A percentile compares a stretch with the other conserved stretches of the same genome.
Evolutionary conservation across 2,113 vertebrate species (phyloP).

Genomic region (Lates calcarifer): DNA sequence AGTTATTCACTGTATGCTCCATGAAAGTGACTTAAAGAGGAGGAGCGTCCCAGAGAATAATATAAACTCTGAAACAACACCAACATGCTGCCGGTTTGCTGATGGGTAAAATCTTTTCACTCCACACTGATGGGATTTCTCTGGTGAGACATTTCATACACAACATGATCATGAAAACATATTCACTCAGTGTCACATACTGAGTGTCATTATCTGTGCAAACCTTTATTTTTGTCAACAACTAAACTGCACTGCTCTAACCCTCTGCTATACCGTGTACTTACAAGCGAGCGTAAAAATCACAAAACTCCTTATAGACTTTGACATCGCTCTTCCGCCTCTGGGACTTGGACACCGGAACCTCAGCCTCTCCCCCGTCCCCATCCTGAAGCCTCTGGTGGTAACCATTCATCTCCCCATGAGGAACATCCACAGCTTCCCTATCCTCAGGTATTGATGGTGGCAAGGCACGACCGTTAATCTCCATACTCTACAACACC

Average conservation of each 20-base stretch:
- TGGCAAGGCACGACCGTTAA: conserved; percentile 78
- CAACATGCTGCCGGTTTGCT: neutral
- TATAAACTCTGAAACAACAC: neutral
- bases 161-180: neutral
- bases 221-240: neutral
- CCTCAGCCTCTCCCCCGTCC: conserved; percentile 85
- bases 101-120: neutral
- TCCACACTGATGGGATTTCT: neutral
- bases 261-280: conserved; percentile 69
- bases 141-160: neutral
- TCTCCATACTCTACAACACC: conserved; percentile 78
- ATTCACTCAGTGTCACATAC: neutral
- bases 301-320: conserved; percentile 99
- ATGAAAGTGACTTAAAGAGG: neutral
- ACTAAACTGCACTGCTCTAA: neutral
- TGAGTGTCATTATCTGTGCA: neutral
- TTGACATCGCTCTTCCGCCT: conserved; percentile 94
- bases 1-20: neutral
- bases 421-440: conserved; percentile 75
- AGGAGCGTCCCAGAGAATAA: neutral
- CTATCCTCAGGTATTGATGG: conserved; percentile 88
- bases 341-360: conserved; percentile 91
- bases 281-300: conserved; percentile 98
- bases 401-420: conserved; percentile 70
- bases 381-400: conserved; percentile 66